Percentiles rank a stretch among this genome's conserved stretches.
These are phyloP conservation scores for Montipora capricornis DNA, from an alignment of 64 coral and sea anemone genomes.

Conservation along the genomic window DNA sequence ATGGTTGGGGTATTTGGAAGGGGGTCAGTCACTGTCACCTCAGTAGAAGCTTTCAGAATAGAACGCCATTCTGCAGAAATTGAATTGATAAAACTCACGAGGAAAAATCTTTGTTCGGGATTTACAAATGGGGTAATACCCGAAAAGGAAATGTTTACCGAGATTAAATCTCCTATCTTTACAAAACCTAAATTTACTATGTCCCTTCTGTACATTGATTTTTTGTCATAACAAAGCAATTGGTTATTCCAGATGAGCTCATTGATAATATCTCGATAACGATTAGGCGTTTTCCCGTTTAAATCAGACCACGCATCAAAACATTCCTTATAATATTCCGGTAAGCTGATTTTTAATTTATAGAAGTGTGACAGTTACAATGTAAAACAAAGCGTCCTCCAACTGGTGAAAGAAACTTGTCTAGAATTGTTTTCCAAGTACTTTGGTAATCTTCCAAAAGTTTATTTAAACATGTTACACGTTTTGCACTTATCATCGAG, in stretches of 20 bases:
- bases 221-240: conserved; percentile 5
- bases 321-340: conserved; percentile 32
- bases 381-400: conserved; percentile 28
- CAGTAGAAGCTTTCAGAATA: neutral
- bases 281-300: neutral
- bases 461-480: conserved; percentile 39
- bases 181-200: neutral
- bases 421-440: neutral
- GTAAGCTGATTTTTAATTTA: conserved; percentile 15
- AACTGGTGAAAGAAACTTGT: conserved; percentile 24
- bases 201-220: conserved; percentile 28
- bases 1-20: neutral
- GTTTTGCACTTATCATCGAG: conserved; percentile 13
- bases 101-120: neutral
- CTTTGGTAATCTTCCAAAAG: neutral
- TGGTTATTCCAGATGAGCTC: neutral
- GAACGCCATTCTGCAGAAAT: neutral
- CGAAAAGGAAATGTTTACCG: neutral
- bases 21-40: neutral
- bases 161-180: too few species aligned
- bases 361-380: neutral
- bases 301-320: neutral
- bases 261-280: too few species aligned
- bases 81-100: too few species aligned
- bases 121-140: neutral